Conservation (phyloP, 2,113 vertebrate species). For the Tichodroma muraria region DNA sequence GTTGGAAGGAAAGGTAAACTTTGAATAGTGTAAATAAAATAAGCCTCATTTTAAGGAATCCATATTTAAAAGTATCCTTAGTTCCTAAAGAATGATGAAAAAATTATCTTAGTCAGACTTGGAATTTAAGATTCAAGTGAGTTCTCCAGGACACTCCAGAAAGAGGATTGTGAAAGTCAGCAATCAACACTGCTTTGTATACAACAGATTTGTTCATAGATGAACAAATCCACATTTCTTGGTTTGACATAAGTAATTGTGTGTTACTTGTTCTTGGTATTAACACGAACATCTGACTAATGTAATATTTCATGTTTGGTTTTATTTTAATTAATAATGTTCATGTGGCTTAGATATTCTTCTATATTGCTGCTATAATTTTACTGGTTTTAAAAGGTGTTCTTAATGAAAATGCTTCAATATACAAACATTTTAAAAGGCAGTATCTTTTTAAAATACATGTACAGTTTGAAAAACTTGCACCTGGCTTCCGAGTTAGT, state of each 20-base stretch:
- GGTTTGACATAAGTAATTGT: neutral
- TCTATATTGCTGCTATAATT: constrained; percentile 39
- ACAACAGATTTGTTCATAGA: neutral
- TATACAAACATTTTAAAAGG: constrained; percentile 39
- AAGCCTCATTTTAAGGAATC: constrained; percentile 17
- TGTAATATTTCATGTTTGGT: neutral
- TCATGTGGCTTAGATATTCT: neutral
- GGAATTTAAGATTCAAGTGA: constrained; percentile 13
- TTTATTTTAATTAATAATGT: constrained; percentile 18
- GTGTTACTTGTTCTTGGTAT: neutral
- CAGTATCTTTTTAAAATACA: constrained; percentile 34
- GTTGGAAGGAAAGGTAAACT: constrained; percentile 14
- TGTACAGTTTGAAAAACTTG: constrained; percentile 35
- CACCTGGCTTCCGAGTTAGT: neutral
- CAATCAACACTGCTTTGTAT: neutral
- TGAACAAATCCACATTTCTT: neutral
- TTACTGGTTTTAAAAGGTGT: neutral
- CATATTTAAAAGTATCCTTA: neutral
- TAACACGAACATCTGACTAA: neutral
- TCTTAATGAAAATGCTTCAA: constrained; percentile 25
- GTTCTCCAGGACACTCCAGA: neutral
- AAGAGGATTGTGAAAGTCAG: neutral
- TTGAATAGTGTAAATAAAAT: constrained; percentile 50
- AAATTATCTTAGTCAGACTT: neutral
- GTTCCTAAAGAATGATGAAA: neutral